Base-by-base conservation (phyloP, 2,888 invertebrate genomes). In the Stratiomys singularior region DNA sequence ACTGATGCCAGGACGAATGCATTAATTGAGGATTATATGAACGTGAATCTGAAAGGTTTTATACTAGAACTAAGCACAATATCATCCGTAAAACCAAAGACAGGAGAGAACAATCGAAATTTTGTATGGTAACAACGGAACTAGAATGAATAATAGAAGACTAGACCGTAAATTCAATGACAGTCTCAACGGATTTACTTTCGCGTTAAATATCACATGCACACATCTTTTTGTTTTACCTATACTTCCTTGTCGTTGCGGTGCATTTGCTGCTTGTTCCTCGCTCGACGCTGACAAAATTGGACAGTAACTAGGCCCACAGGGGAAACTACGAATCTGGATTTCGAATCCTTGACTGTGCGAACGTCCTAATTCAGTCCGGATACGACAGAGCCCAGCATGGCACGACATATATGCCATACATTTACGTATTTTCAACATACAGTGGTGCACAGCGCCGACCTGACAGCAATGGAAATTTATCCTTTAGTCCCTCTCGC, bases 171-270 rank as follows among this genome's bases (percentile, higher is more conserved):
- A 67, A 67, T 67, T 67, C 67, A 67, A 67, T 67, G 67, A 23
- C 67, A 44, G 21, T 67, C 67, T 44, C 67, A 44, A 67, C 25
- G 67, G 67, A 67, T 67, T 67, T 67, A 67, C 67, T 44, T 67
- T 67, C n/a, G 21, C 27, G 67, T 67, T 67, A 67, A 67, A 67
- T 67, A 44, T 67, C 67, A 44, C 44, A 67, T 67, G 7, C 67
- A 67, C 23, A 21, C 44, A 67, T 9, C 4, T 23, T 13, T 18
- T 37, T 3, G 44, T 37, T 5, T 3, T 60, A 9, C 67, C 21
- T 21, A 67, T 18, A 37, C 44, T 23, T 9, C 25, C 13, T 27
- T 21, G 28, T 21, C 7, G n/a, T 15, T 46, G 4, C 46, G 7
- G 46, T 46, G 64, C 64, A 67, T 46, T 13, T 7, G 9, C 52